phyloP scores from a whole-genome alignment of 2,888 invertebrate genomes.

The Chironomus riparius region DNA sequence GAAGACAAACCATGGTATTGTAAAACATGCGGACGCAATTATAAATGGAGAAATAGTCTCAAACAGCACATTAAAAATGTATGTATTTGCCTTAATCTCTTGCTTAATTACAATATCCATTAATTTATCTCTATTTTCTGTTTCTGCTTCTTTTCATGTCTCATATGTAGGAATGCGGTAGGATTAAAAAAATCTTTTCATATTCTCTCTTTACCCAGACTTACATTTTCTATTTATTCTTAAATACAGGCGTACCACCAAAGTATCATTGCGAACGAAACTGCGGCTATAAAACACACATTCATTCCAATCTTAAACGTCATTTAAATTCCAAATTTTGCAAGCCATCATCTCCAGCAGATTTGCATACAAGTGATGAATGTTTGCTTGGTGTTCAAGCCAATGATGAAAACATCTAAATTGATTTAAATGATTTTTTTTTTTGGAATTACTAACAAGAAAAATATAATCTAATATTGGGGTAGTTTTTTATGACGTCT shows the following conservation, averaged over 20 bases:
- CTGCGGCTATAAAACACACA: constrained; percentile 43
- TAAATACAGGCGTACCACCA: constrained; percentile 31
- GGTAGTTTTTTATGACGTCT: no score
- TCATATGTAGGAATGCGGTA: constrained; percentile 1
- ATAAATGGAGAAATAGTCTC: constrained; percentile 64
- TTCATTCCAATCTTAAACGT: constrained; percentile 42
- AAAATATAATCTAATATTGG: neutral
- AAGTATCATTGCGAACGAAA: constrained; percentile 42
- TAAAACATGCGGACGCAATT: constrained; percentile 60
- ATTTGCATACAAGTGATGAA: no score
- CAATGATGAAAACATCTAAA: constrained; percentile 35
- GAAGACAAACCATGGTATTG: constrained; percentile 48
- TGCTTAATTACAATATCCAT: neutral
- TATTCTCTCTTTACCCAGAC: neutral
- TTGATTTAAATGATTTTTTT: constrained; percentile 25
- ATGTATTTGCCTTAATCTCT: constrained; percentile 39
- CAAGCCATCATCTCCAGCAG: constrained; percentile 23
- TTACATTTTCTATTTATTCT: neutral
- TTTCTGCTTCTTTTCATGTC: neutral
- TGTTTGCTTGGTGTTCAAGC: constrained; percentile 31
- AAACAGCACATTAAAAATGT: constrained; percentile 60
- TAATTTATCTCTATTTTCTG: neutral
- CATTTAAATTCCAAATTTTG: constrained; percentile 43
- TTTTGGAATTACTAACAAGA: neutral
- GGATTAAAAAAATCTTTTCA: neutral